Evolutionary conservation across 1,140 invertebrate genomes (phyloP).

Genomic region (Neuroterus valhalla): DNA sequence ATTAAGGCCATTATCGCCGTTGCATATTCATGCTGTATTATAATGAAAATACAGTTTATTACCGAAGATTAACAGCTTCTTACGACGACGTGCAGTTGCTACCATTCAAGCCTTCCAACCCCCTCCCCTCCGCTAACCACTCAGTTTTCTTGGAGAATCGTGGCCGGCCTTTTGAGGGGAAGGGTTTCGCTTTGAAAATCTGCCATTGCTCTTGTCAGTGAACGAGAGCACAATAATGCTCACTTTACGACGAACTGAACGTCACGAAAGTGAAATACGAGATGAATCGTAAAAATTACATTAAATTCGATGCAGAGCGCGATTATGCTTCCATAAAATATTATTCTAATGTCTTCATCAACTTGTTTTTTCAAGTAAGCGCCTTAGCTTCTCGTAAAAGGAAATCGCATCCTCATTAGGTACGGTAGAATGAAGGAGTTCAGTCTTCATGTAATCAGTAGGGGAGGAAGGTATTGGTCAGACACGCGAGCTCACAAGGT

Average conservation of each 20-base stretch:
- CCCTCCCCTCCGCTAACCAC: constrained; percentile 33
- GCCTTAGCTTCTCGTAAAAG: no score
- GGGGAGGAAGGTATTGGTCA: no score
- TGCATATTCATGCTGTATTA: constrained; percentile 77
- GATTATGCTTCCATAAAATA: constrained; percentile 19
- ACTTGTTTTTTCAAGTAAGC: no score
- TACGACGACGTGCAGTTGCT: constrained; percentile 70
- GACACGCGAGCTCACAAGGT: no score
- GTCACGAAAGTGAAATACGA: constrained; percentile 27
- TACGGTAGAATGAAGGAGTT: no score
- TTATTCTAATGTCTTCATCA: constrained; percentile 32
- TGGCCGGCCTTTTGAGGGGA: neutral
- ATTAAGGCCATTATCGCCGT: constrained; percentile 76
- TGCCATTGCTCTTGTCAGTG: constrained; percentile 10
- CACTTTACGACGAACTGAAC: constrained; percentile 28
- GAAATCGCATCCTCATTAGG: no score
- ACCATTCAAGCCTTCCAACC: constrained; percentile 72
- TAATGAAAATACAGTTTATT: constrained; percentile 77
- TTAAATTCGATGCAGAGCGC: neutral
- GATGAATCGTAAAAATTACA: constrained; percentile 30
- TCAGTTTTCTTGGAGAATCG: constrained; percentile 10
- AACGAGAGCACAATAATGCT: constrained; percentile 27
- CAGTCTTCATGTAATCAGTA: no score
- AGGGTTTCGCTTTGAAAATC: constrained; percentile 11
- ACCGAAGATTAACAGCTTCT: constrained; percentile 77